A percentile compares a stretch with the other conserved stretches of the same genome.
Conservation (phyloP, 2,113 vertebrate genomes). For the Bucco capensis region DNA sequence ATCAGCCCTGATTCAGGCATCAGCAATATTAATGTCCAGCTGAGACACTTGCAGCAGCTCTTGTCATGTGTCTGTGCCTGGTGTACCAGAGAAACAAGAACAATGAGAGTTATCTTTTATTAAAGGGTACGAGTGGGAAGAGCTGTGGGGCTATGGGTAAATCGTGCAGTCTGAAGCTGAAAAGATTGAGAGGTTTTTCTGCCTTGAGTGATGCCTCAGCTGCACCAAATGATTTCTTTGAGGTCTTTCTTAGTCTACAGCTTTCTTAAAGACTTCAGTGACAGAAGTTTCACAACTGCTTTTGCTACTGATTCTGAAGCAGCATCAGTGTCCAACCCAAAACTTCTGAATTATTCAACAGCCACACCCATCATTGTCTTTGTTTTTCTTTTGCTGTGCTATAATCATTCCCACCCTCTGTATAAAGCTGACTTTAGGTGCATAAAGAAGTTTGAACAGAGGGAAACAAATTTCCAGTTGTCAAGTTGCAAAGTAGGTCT, state of each 20-base stretch:
- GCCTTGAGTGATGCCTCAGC: not conserved
- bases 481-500: not conserved
- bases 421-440: not conserved
- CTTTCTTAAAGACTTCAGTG: not conserved
- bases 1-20: not conserved
- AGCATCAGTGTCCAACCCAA: not conserved
- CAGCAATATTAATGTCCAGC: not conserved
- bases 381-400: not conserved
- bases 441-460: not conserved
- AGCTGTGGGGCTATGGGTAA: not conserved
- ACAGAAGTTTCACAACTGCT: not conserved
- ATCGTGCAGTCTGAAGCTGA: fast-evolving
- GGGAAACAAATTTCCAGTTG: not conserved
- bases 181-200: not conserved
- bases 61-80: fast-evolving
- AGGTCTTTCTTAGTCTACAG: not conserved
- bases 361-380: not conserved
- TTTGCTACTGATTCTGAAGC: not conserved
- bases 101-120: not conserved
- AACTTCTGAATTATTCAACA: not conserved
- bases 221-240: not conserved
- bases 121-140: not conserved
- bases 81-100: fast-evolving
- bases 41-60: not conserved
- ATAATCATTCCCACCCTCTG: not conserved